Base-by-base conservation (phyloP, 2,888 invertebrate species). In the Tricholauxania praeusta region DNA sequence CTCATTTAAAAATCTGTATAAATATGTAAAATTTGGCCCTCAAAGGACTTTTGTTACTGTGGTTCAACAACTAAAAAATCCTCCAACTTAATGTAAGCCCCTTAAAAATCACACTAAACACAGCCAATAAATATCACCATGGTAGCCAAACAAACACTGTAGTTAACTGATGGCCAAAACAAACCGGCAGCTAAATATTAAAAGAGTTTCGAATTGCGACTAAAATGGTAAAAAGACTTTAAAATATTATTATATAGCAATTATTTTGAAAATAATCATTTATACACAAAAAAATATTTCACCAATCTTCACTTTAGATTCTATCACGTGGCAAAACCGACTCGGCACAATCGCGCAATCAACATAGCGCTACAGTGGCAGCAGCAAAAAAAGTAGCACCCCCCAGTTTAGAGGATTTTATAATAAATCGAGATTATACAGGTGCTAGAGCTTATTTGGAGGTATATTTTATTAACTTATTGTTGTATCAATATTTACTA, bases 401-500 rank as follows among this genome's bases (percentile, higher is more conserved):
- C n/a, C 92, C 96, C 0, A 94, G 94, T 76, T 89, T 99, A 15
- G 96, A 97, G 82, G 97, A 98, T 81, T 98, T 96, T 84, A 89
- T 99, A 19, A 88, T 92, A 28, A 93, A 93, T 80, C 90, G 98
- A 62, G 99, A 99, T 87, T 99, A 98, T 85, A 93, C 94, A 0
- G 99, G 99, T 12, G 98, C 97, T 0, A 90, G 97, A 22, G 97
- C 98, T 0, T 90, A 97, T 80, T 88, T 99, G 7, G 98, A 98
- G 90, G 97, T 96, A 86, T 75, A 10, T 12, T 57, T 53, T 57
- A 14, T 15, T 17, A 32, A 47, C 2, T 32, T 19, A 14, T 12
- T 48, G 47, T 15, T 65, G 49, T 17, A 66, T 12, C 4, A 22
- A 59, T 39, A 52, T 51, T 51, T 19, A 22, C 22, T 47, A 14